Base-by-base conservation (phyloP, 2,888 invertebrate genomes). In the Torymus auratus region DNA sequence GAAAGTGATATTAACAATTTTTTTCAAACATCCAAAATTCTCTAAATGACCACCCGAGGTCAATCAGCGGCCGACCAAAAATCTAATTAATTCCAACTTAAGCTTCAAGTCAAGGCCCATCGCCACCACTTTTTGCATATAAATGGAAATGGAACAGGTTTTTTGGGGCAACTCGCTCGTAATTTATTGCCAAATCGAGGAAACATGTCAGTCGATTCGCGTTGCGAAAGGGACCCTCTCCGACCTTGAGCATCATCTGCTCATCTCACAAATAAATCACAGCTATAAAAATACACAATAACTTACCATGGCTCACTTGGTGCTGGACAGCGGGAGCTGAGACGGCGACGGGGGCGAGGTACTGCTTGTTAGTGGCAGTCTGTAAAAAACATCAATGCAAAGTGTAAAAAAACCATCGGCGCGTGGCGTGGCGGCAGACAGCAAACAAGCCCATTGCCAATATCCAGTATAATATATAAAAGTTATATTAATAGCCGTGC, bases 301-400 rank as follows among this genome's bases (percentile, higher is more conserved):
- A 41, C 41, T 41, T 41, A 41, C 41, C 41, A 41, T 41, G 41
- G 41, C 41, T 41, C 41, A 41, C 41, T 0, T 41, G 41, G 41
- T 41, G 41, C 41, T 5, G 7, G 41, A 41, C 41, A 41, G 41
- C 41, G 13, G 41, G 58, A 50, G 0, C 13, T 0, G 12, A n/a
- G 53, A 20, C 15, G n/a, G 58, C 58, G 56, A 58, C 60, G 17
- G 64, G 70, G 5, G 70, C 56, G 23, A 70, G 50, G 17, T 70
- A 70, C 50, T 60, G 70, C 20, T 58, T 69, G 15, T 17, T 58
- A n/a, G 41, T 20, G 56, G n/a, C 41, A n/a, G 56, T 14, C n/a
- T 13, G 64, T 3, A 41, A 28, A 28, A 41, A 41, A 41, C 41
- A 7, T 41, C 5, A 41, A 41, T 7, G 7, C 41, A 41, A 4